Conservation (phyloP, 2,888 invertebrate genomes). For the Alloscopus bannaensis region DNA sequence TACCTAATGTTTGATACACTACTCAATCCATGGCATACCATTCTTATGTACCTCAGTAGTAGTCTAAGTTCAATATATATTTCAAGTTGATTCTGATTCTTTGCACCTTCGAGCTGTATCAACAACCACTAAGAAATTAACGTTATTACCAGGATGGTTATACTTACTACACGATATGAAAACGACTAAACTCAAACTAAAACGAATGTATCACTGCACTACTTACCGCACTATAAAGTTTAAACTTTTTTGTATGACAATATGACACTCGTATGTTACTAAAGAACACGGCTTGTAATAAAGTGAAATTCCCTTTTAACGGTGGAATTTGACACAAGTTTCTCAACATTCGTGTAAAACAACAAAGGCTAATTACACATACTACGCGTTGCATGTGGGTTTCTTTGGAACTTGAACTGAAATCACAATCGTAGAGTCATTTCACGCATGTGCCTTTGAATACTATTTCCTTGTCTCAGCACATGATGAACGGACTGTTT, state of each 20-base stretch:
- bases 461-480: conserved; percentile 6
- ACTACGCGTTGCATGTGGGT: conserved; percentile 12
- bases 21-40: too few relatives aligned
- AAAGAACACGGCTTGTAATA: conserved; percentile 41
- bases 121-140: not conserved
- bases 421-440: conserved; percentile 59
- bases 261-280: conserved; percentile 47
- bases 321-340: too few relatives aligned
- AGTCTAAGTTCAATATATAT: not conserved
- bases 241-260: conserved; percentile 39
- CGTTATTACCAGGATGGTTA: too few relatives aligned
- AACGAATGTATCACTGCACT: conserved; percentile 1
- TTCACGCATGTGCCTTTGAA: conserved; percentile 25
- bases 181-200: not conserved
- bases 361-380: not conserved
- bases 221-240: conserved; percentile 6
- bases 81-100: conserved; percentile 6
- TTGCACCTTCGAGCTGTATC: not conserved
- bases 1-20: not conserved
- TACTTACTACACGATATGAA: not conserved
- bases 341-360: conserved; percentile 8
- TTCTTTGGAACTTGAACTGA: conserved; percentile 55
- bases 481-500: conserved; percentile 45
- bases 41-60: not conserved
- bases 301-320: conserved; percentile 3